Percentiles rank a stretch among this genome's conserved stretches.
phyloP scores from a whole-genome alignment of 1,140 invertebrate species.

The Leptopilina clavipes region DNA sequence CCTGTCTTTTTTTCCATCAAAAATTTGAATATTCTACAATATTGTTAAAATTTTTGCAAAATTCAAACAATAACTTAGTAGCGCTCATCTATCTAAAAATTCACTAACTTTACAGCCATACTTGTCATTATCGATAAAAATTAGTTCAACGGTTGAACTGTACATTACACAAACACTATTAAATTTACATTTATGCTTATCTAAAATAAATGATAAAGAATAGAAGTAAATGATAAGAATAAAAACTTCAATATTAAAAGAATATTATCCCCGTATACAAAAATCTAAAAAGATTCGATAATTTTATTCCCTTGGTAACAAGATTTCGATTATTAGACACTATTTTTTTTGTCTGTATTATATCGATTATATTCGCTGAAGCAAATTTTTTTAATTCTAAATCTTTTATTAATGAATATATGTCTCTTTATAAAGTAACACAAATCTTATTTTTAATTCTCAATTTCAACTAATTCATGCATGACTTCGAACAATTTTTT shows the following conservation, averaged over 20 bases:
- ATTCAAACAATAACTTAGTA: neutral
- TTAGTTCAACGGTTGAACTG: neutral
- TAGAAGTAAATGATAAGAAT: neutral
- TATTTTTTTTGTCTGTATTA: neutral
- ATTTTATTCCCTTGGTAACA: neutral
- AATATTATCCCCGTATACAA: no score
- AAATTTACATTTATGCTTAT: neutral
- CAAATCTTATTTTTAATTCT: conserved; percentile 2
- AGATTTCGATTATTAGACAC: neutral
- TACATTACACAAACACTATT: neutral
- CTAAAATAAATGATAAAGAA: neutral
- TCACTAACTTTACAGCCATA: conserved; percentile 28
- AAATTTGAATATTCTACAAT: neutral
- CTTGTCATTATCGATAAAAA: conserved; percentile 5
- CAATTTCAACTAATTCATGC: neutral
- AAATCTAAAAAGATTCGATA: neutral
- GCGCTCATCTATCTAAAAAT: conserved; percentile 33
- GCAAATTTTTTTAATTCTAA: neutral
- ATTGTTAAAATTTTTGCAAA: neutral
- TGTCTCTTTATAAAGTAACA: conserved; percentile 16
- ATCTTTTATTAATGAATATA: neutral
- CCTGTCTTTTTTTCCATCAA: neutral
- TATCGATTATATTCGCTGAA: neutral
- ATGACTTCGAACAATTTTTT: conserved; percentile 28
- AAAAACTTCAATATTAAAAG: no score